A percentile compares a stretch with the other conserved stretches of the same genome.
Conservation (phyloP, 2,113 vertebrate genomes). For the Hyperopisus bebe region DNA sequence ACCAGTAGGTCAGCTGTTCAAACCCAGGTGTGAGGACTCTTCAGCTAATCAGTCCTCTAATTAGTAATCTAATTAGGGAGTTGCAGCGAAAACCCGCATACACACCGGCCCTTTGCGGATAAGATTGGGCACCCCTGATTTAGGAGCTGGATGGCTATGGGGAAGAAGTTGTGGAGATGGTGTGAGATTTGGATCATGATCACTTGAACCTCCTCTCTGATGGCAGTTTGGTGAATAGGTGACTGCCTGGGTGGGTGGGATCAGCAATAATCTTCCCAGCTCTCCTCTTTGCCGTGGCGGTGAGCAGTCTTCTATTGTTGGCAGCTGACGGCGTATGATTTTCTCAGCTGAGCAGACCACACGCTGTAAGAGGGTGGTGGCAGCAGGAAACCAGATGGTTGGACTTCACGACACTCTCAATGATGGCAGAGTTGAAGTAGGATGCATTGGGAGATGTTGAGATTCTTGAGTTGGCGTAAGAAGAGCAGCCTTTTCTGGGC, state of each 20-base stretch:
- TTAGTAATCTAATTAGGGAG: too few species aligned
- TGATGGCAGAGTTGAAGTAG: neutral
- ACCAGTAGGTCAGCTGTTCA: too few species aligned
- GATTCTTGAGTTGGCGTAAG: neutral
- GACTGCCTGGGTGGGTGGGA: neutral
- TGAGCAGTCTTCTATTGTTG: neutral
- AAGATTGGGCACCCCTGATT: too few species aligned
- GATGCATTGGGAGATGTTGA: neutral
- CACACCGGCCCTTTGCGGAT: too few species aligned
- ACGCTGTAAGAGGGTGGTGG: neutral
- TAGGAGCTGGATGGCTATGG: neutral
- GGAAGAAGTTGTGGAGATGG: neutral
- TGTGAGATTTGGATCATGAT: neutral
- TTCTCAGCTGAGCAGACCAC: neutral
- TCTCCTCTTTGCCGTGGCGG: neutral
- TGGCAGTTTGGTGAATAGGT: neutral
- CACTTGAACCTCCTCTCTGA: neutral
- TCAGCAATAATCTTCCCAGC: neutral
- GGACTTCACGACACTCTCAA: neutral
- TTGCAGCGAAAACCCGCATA: too few species aligned
- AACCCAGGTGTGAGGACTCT: too few species aligned
- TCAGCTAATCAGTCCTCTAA: too few species aligned
- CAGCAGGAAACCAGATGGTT: neutral
- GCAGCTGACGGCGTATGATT: neutral
- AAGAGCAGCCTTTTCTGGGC: neutral